Base-by-base conservation (phyloP, 2,113 vertebrate species). In the Engraulis encrasicolus region DNA sequence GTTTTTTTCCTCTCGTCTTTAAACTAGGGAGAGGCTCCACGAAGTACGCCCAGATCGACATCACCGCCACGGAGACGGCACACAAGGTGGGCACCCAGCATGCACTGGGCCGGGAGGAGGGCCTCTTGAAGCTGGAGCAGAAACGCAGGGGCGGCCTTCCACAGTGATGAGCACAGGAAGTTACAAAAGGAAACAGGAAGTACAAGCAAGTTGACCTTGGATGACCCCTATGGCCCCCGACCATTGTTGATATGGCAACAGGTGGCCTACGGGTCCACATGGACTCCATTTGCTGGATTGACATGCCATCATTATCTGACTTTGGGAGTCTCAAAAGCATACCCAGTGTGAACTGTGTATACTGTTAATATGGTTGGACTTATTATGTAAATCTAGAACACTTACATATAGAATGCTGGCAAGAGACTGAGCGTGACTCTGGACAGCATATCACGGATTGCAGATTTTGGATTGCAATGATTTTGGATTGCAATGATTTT, bases 41-140 rank as follows among this genome's bases (percentile, higher is more conserved):
- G 7, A 93, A 93, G 9, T 98, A 98, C 0, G 96, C 96, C 0
- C 97, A 97, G 90, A 98, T 98, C 0, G 97, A 98, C 92, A 95
- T 98, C 31, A 74, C 90, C 0, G 97, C 97, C 37, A 98, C 96
- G 0, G 96, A 97, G 92, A 96, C 94, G 0, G 97, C 97, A 0
- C 97, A 96, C 86, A 95, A 95, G 74, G 97, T 96, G 0, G 96
- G 97, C 0, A 93, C 94, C 0, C 93, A 92, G 90, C 98, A 98
- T 0, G 97, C 97, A 0, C 95, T 95, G 87, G 92, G 94, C 34
- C 94, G 97, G 9, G 93, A 98, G 92, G 96, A 97, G 27, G 95
- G 96, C n/a, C 90, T 98, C 82, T 94, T 95, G 20, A 93, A 96
- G 84, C 91, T 97, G n/a, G 96, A 97, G 90, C 93, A 94, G 84